Conservation (phyloP, 2,888 invertebrate species). For the Dioctria linearis region DNA sequence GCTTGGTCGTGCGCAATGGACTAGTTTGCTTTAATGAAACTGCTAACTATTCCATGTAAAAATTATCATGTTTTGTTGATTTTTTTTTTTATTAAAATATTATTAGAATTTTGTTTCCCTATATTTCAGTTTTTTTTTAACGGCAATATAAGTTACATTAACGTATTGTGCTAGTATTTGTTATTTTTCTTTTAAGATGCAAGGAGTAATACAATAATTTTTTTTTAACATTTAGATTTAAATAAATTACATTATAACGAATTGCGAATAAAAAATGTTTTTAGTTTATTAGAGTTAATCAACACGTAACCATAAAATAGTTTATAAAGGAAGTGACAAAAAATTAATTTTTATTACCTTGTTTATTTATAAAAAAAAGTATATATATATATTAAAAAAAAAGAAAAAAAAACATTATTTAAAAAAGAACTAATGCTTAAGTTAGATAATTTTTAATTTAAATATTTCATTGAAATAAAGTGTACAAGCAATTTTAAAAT, state of each 20-base stretch:
- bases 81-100: neutral
- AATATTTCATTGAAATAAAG: slow-evolving; percentile 49
- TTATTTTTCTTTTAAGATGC: slow-evolving; percentile 39
- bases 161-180: slow-evolving; percentile 53
- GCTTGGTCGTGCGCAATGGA: too few species aligned
- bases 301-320: slow-evolving; percentile 31
- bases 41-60: slow-evolving; percentile 17
- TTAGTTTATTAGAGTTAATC: slow-evolving; percentile 42
- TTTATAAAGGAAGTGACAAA: slow-evolving; percentile 46
- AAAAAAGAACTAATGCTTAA: slow-evolving; percentile 38
- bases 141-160: slow-evolving; percentile 34
- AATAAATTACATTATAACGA: slow-evolving; percentile 22
- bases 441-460: slow-evolving; percentile 53
- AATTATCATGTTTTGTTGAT: slow-evolving; percentile 18
- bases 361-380: slow-evolving; percentile 47
- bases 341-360: slow-evolving; percentile 35
- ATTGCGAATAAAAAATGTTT: slow-evolving; percentile 25
- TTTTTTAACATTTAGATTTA: slow-evolving; percentile 39
- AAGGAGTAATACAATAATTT: slow-evolving; percentile 40
- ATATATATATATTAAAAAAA: slow-evolving; percentile 6
- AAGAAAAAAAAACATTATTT: neutral
- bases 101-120: slow-evolving; percentile 11
- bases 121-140: slow-evolving; percentile 32
- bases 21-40: too few species aligned
- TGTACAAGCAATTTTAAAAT: slow-evolving; percentile 50